Evolutionary conservation across 2,888 invertebrate species (phyloP).

Genomic region (Tinea pellionella): DNA sequence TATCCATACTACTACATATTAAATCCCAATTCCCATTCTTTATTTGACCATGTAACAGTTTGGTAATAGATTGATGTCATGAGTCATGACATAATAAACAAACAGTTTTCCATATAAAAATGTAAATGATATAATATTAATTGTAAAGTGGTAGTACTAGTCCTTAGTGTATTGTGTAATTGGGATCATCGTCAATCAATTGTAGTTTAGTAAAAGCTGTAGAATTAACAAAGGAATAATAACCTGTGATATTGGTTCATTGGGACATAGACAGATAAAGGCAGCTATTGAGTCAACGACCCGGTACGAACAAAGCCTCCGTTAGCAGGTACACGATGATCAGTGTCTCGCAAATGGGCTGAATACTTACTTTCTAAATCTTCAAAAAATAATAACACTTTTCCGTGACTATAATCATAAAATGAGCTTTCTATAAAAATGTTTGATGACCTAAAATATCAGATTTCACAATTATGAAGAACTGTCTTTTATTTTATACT

Average conservation of each 20-base stretch:
- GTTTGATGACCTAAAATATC: not conserved
- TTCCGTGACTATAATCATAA: not conserved
- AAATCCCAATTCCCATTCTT: no score
- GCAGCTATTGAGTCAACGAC: conserved; percentile 8
- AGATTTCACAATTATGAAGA: not conserved
- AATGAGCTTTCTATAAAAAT: not conserved
- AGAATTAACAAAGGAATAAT: not conserved
- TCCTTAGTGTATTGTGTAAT: no score
- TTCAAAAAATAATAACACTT: conserved; percentile 7
- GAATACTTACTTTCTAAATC: conserved; percentile 7
- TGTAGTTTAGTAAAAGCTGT: not conserved
- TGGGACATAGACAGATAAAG: conserved; percentile 7
- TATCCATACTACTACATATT: no score
- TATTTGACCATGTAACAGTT: no score
- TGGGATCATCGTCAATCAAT: not conserved
- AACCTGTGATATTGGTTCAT: conserved; percentile 2
- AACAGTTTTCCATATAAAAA: no score
- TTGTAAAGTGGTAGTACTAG: no score
- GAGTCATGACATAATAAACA: no score
- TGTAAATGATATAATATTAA: no score
- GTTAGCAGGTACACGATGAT: conserved; percentile 9
- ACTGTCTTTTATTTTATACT: not conserved
- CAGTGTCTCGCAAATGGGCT: conserved; percentile 1
- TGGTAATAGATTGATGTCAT: no score
- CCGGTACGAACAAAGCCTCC: conserved; percentile 5